Evolutionary conservation across 2,888 invertebrate species (phyloP).

Genomic region (Xiphydria camelus): DNA sequence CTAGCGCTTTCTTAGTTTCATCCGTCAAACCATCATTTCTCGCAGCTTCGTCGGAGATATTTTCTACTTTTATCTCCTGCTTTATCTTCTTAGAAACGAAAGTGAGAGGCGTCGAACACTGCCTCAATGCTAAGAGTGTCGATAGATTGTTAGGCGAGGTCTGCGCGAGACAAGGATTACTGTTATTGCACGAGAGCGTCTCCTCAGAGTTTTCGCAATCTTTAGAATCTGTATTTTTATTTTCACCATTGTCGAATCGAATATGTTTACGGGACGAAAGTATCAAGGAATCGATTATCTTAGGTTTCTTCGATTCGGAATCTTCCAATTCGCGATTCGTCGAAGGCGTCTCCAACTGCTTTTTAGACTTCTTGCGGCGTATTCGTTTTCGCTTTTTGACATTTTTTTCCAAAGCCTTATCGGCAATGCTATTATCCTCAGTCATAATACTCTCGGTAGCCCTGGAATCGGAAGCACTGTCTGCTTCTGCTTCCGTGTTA

Average conservation of each 20-base stretch:
- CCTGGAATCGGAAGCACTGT: constrained; percentile 21
- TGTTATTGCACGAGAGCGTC: constrained; percentile 1
- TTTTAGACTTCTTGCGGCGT: constrained; percentile 4
- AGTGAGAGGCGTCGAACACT: constrained; percentile 38
- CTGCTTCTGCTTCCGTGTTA: constrained; percentile 16
- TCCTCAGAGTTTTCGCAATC: constrained; percentile 1
- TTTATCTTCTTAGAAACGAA: constrained; percentile 25
- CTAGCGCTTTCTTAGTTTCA: not conserved
- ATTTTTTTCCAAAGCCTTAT: not conserved
- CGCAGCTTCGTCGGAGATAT: not conserved
- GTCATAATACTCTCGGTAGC: constrained; percentile 17
- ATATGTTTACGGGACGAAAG: constrained; percentile 43
- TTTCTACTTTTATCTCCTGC: not conserved
- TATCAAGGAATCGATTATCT: constrained; percentile 29
- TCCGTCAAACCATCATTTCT: not conserved
- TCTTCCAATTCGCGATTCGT: not conserved
- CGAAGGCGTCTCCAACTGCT: not conserved
- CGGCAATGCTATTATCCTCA: constrained; percentile 16
- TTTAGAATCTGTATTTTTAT: constrained; percentile 16
- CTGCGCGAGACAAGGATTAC: too few relatives aligned
- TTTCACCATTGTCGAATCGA: constrained; percentile 33
- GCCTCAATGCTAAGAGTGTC: constrained; percentile 33
- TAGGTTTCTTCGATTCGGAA: constrained; percentile 32
- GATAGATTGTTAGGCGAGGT: constrained; percentile 23
- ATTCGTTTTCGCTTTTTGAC: constrained; percentile 9